These are phyloP conservation scores for Ammospiza maritima DNA, from an alignment of 2,797 vertebrate genomes.

Conservation along the genomic window DNA sequence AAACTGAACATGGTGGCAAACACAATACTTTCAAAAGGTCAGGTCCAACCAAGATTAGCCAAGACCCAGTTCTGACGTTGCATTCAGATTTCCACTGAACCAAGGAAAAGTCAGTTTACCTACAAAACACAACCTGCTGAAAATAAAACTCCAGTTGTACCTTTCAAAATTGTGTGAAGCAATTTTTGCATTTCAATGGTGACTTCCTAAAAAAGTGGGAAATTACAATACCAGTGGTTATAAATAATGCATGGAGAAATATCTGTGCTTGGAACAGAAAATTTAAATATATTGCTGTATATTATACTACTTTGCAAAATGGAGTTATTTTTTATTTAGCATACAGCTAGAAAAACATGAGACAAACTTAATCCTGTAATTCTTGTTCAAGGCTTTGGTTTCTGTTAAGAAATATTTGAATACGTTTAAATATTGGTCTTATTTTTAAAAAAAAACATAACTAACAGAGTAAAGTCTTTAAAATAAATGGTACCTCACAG, in stretches of 20 bases:
- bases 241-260: background rate
- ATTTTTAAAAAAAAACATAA: background rate
- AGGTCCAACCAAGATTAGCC: background rate
- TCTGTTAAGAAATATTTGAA: background rate
- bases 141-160: background rate
- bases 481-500: background rate
- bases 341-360: background rate
- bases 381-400: background rate
- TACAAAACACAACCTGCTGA: background rate
- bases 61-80: background rate
- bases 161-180: background rate
- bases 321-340: background rate
- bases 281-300: background rate
- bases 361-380: background rate
- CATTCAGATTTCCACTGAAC: background rate
- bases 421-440: background rate
- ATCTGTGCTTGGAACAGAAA: background rate
- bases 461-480: background rate
- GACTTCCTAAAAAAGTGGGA: background rate
- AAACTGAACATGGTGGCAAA: background rate
- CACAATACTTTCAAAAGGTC: background rate
- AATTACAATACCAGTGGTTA: background rate
- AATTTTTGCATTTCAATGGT: background rate
- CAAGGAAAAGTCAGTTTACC: background rate
- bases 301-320: background rate